phyloP scores from a whole-genome alignment of 2,888 invertebrate genomes.

The Trileptium ribeirensis region DNA sequence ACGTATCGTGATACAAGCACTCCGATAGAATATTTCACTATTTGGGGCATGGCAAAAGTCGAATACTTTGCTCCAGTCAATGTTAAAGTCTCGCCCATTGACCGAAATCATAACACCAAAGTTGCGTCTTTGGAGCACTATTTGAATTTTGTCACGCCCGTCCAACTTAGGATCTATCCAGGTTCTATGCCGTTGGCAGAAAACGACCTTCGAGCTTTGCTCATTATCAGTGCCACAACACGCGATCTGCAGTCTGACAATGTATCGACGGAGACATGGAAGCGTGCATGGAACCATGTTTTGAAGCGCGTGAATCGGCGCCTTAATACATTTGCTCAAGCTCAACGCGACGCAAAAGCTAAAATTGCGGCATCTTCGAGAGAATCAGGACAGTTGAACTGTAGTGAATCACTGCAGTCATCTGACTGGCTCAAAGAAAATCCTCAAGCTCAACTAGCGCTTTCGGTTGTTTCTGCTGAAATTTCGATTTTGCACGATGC shows the following conservation, averaged over 20 bases:
- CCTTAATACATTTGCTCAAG: not conserved
- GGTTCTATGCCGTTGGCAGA: not conserved
- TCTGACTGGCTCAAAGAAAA: not conserved
- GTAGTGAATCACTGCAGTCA: too few relatives aligned
- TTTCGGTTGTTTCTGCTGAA: not conserved
- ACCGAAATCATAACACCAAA: not conserved
- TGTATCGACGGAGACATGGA: not conserved
- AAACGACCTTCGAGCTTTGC: not conserved
- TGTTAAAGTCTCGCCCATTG: not conserved
- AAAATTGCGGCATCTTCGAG: not conserved
- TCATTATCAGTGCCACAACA: not conserved
- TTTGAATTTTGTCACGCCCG: not conserved
- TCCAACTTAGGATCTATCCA: not conserved
- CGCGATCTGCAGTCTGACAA: not conserved
- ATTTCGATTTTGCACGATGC: not conserved
- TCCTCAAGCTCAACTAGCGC: not conserved
- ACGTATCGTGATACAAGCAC: not conserved
- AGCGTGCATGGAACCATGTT: not conserved
- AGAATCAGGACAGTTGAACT: not conserved
- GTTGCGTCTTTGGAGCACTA: not conserved
- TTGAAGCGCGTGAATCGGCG: not conserved
- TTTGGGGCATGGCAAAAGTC: slow-evolving; percentile 4
- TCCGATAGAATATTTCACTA: slow-evolving; percentile 10
- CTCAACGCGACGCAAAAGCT: not conserved
- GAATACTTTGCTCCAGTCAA: not conserved